These are phyloP conservation scores for Xanthostigma xanthostigma DNA, from an alignment of 2,888 invertebrate species.

Conservation along the genomic window DNA sequence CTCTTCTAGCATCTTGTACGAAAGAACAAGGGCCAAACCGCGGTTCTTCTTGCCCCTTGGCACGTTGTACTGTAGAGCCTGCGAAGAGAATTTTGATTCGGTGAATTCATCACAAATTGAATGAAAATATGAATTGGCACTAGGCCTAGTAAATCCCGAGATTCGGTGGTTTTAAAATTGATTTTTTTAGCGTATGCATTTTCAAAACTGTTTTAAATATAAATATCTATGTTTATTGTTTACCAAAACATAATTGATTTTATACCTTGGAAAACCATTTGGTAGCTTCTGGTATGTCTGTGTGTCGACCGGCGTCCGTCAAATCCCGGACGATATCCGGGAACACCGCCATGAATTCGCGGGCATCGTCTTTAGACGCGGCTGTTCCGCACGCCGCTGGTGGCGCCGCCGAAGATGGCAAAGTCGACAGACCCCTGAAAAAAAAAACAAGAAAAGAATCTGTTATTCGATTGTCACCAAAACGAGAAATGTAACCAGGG, in stretches of 20 bases:
- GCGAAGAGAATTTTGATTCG: conserved; percentile 16
- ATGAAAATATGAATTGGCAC: too few relatives aligned
- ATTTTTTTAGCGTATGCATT: too few relatives aligned
- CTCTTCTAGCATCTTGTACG: conserved; percentile 57
- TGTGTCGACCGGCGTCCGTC: conserved; percentile 58
- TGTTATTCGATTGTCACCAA: not conserved
- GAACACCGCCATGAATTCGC: conserved; percentile 79
- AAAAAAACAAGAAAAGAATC: conserved; percentile 6
- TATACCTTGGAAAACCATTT: conserved; percentile 71
- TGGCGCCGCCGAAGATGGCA: conserved; percentile 43
- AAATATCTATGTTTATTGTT: not conserved
- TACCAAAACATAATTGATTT: conserved; percentile 16
- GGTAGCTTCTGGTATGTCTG: conserved; percentile 63
- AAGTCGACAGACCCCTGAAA: conserved; percentile 38
- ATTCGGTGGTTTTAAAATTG: too few relatives aligned
- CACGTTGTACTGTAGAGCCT: conserved; percentile 83
- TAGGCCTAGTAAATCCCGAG: too few relatives aligned
- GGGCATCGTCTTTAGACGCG: conserved; percentile 62
- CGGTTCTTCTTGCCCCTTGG: conserved; percentile 80
- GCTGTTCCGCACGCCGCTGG: conserved; percentile 44
- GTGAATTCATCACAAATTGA: too few relatives aligned
- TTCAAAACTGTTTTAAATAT: too few relatives aligned
- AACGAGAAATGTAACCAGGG: not conserved
- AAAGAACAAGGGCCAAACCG: conserved; percentile 55
- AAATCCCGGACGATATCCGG: conserved; percentile 75